Evolutionary conservation across 2,888 invertebrate species (phyloP), one percentile per base, ranked within the genome.

Genomic region (Lissonota sp.): DNA sequence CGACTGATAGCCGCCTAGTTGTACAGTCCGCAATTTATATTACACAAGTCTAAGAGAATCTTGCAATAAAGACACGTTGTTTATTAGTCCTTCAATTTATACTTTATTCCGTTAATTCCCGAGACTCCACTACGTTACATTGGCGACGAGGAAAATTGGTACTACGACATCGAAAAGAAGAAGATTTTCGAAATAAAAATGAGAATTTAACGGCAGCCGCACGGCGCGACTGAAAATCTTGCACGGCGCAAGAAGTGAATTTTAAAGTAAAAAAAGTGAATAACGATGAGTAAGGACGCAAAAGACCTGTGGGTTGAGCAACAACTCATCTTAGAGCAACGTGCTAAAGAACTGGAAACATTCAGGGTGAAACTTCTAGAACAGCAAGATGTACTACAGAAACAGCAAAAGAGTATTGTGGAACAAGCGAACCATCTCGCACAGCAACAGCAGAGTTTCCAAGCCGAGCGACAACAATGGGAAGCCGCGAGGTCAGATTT

Each of bases 291-390:
- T 10, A 46, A 0, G 5, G 4, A 8, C 8, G n/a, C 46, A 10
- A 58, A 4, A 37, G n/a, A n/a, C 4, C 10, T 26, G n/a, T n/a
- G n/a, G n/a, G n/a, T n/a, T 5, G n/a, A 46, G 51, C 49, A 8
- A 26, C 55, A 55, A 44, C 14, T 42, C 2, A 26, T 12, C 42
- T 39, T 67, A n/a, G 58, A 70, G 70, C 10, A 44, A 39, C n/a
- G 37, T 12, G 39, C 7, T 12, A 6, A 5, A 16, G 60, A 40
- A 14, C 10, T 42, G 14, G 60, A 60, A 14, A 37, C 42, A 42
- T 51, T 49, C 10, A 10, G 60, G 26, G 49, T 14, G 53, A 66
- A 66, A 66, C 16, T 60, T 5, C 4, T 49, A 16, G 60, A 71
- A 12, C 60, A 60, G 70, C 49, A 40, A 51, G n/a, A 40, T 10